These are phyloP conservation scores for Ginglymostoma cirratum DNA, from an alignment of 2,113 vertebrate species.

Conservation along the genomic window DNA sequence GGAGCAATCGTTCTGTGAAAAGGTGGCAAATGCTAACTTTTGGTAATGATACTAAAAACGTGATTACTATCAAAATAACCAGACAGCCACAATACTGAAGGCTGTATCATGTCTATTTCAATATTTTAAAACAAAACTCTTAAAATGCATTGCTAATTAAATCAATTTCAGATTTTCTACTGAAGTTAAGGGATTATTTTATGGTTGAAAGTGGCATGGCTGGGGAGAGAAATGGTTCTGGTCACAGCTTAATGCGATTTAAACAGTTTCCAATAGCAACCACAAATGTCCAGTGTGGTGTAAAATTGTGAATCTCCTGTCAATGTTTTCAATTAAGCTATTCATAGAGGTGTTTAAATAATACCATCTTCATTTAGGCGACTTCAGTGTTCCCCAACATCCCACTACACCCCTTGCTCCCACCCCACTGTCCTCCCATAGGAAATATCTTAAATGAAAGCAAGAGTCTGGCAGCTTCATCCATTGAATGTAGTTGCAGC, in stretches of 20 bases:
- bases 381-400: not conserved
- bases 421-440: not conserved
- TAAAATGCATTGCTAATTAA: not conserved
- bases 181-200: not conserved
- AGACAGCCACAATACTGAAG: not conserved
- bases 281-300: not conserved
- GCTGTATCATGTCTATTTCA: not conserved
- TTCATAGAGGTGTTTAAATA: not conserved
- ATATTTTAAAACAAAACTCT: not conserved
- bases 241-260: not conserved
- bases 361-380: not conserved
- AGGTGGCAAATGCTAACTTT: not conserved
- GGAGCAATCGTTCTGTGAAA: not conserved
- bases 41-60: not conserved
- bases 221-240: not conserved
- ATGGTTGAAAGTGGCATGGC: not conserved
- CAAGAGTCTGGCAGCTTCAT: not conserved
- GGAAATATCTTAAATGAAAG: not conserved
- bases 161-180: not conserved
- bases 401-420: not conserved
- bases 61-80: not conserved
- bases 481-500: not conserved
- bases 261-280: conserved; percentile 33
- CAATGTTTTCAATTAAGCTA: not conserved
- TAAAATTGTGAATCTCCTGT: not conserved